A percentile compares a stretch with the other conserved stretches of the same genome.
Conservation (phyloP, 1,140 invertebrate genomes). For the Rhizoglyphus robini region DNA sequence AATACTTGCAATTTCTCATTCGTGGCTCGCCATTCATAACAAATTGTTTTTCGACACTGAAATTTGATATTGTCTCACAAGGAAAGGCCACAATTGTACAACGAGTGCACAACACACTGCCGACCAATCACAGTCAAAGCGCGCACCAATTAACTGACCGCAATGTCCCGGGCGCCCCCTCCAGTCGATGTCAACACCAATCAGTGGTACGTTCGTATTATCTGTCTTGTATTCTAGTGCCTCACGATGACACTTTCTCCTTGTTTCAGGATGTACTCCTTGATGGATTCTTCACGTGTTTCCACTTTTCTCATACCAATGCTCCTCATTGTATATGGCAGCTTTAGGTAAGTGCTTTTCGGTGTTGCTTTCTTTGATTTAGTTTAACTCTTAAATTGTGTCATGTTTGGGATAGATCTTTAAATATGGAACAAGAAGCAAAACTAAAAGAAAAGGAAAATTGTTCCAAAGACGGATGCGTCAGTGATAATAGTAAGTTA, state of each 20-base stretch:
- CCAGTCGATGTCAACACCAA: not conserved
- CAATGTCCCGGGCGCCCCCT: not conserved
- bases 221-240: not conserved
- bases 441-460: slow-evolving; percentile 60
- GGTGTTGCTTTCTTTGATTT: slow-evolving; percentile 17
- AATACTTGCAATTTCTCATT: not conserved
- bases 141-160: not conserved
- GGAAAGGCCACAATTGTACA: not conserved
- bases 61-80: not conserved
- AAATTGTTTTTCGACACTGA: not conserved
- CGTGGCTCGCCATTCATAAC: not conserved
- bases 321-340: slow-evolving; percentile 91
- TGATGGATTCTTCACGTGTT: slow-evolving; percentile 89
- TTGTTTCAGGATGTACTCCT: slow-evolving; percentile 85
- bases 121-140: not conserved
- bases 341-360: slow-evolving; percentile 45
- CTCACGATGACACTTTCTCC: not conserved
- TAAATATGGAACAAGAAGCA: slow-evolving; percentile 87
- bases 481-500: not conserved
- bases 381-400: no score
- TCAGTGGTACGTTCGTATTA: not conserved
- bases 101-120: not conserved
- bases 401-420: no score
- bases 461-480: slow-evolving; percentile 40
- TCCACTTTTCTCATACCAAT: slow-evolving; percentile 95